These are phyloP conservation scores for Galeopterus variegatus DNA, from an alignment of 2,113 vertebrate genomes.

Conservation along the genomic window DNA sequence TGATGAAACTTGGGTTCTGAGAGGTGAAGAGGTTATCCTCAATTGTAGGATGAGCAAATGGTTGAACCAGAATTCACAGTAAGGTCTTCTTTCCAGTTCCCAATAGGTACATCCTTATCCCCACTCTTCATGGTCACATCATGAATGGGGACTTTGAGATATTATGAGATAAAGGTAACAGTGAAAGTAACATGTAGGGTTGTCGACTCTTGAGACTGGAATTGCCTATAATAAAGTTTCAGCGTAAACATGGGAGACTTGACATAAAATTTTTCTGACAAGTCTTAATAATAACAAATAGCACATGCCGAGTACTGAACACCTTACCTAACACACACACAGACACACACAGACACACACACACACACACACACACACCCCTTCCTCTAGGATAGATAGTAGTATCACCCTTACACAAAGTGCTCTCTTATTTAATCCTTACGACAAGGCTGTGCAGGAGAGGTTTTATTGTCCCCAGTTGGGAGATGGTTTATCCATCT, in stretches of 20 bases:
- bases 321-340: background rate
- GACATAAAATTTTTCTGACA: background rate
- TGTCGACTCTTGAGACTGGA: background rate
- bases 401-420: background rate
- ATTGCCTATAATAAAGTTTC: background rate
- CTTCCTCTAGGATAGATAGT: background rate
- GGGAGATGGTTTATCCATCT: background rate
- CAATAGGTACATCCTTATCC: too few species aligned
- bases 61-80: background rate
- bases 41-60: background rate
- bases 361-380: accelerated
- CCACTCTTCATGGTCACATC: background rate
- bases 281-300: background rate
- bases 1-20: background rate
- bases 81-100: background rate
- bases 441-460: background rate
- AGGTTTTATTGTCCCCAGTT: background rate
- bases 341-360: background rate
- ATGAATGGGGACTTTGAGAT: background rate
- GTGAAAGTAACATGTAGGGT: background rate
- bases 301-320: background rate
- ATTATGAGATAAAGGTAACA: background rate
- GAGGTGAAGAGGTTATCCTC: background rate
- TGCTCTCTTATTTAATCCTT: background rate
- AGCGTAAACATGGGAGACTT: background rate